phyloP scores from a whole-genome alignment of 1,140 invertebrate species.

The Chymomyza costata region DNA sequence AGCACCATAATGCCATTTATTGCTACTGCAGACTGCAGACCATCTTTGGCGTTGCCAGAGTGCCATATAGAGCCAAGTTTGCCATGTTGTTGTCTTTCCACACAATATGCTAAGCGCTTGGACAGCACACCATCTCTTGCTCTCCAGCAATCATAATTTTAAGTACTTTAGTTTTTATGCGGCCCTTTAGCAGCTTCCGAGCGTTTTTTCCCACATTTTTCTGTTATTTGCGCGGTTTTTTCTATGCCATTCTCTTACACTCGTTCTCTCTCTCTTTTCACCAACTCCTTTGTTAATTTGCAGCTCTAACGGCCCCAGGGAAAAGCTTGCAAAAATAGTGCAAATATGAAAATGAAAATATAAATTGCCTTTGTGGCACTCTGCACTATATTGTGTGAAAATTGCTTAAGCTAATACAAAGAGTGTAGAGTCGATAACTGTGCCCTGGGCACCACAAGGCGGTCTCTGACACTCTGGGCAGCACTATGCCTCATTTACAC shows the following conservation, averaged over 20 bases:
- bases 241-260: constrained; percentile 26
- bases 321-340: constrained; percentile 23
- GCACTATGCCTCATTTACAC: too few relatives aligned
- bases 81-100: neutral
- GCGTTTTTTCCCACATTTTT: constrained; percentile 48
- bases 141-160: constrained; percentile 61
- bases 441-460: constrained; percentile 3
- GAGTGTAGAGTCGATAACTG: neutral
- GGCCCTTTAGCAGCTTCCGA: constrained; percentile 6
- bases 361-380: constrained; percentile 57
- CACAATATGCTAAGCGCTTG: constrained; percentile 61
- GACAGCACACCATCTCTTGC: neutral
- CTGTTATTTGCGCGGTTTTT: constrained; percentile 56
- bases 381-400: constrained; percentile 31
- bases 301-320: constrained; percentile 43
- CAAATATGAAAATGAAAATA: constrained; percentile 54
- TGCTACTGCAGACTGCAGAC: constrained; percentile 48
- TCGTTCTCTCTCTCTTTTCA: constrained; percentile 5
- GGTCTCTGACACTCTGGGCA: neutral
- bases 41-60: neutral
- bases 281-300: constrained; percentile 54
- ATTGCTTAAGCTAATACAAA: constrained; percentile 9
- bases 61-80: too few relatives aligned
- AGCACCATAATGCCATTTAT: constrained; percentile 70
- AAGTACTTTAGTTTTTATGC: constrained; percentile 68